Base-by-base conservation (phyloP, 2,797 vertebrate genomes). In the Dallia pectoralis region DNA sequence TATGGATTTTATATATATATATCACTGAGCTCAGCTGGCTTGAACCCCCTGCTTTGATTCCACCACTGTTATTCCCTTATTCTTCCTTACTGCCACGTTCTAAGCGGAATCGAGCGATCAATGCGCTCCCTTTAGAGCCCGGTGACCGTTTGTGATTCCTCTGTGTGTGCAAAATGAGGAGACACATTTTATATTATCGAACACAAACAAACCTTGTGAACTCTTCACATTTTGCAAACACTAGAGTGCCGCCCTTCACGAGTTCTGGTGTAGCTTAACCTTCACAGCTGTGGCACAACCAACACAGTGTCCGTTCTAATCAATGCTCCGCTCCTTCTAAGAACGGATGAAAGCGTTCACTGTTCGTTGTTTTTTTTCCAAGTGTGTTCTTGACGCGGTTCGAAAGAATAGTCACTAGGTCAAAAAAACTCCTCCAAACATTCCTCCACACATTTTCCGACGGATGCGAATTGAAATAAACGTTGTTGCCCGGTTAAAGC, bases 151-250 rank as follows among this genome's bases (percentile, higher is more conserved):
- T 69, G 47, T 73, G 64, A n/a, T 65, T 62, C 69, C 18, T 59
- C 53, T 73, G 76, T 72, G 69, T 63, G 70, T 78, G 73, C 74
- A 79, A 12, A 73, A 70, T 44, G 5, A 77, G 67, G 71, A 47
- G 67, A 77, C 73, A 62, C 66, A 66, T 75, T 63, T 66, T 49
- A 69, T 63, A 36, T 80, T 76, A 59, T 11, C 22, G n/a, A 59
- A 14, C 53, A 76, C 56, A 74, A 77, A 73, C 25, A 51, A 36
- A 75, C 79, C 74, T 77, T 70, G 40, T 76, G 74, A 75, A 77
- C 75, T 63, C 47, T 64, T 75, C 72, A 80, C 74, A 80, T 78
- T 75, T 69, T 44, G 40, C 40, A 66, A 63, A 32, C 67, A 16
- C 62, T 36, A 18, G 27, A 75, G 63, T 27, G 67, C 44, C 72